Evolutionary conservation across 2,113 vertebrate species (phyloP).

Genomic region (Centropristis striata): DNA sequence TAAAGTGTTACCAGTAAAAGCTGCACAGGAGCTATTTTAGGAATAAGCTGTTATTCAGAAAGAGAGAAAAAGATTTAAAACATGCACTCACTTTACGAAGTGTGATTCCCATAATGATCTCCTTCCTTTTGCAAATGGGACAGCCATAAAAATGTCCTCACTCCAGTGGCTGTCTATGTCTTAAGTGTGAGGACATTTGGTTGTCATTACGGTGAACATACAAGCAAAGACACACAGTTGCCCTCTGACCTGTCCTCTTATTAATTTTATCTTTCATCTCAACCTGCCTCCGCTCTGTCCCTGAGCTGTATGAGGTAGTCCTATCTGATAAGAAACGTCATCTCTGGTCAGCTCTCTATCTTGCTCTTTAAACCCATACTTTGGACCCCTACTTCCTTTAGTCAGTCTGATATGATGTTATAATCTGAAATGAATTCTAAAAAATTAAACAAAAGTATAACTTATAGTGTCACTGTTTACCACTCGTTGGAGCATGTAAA

Average conservation of each 20-base stretch:
- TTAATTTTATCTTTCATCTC: conserved; percentile 24
- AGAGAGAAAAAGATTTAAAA: neutral
- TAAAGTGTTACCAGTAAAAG: conserved; percentile 19
- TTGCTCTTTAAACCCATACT: neutral
- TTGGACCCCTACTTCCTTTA: neutral
- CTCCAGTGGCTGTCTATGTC: neutral
- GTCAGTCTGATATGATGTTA: neutral
- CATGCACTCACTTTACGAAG: neutral
- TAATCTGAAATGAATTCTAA: neutral
- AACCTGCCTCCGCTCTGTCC: neutral
- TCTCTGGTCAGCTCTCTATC: neutral
- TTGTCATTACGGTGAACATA: neutral
- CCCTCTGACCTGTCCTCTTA: conserved; percentile 4
- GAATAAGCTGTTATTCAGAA: conserved; percentile 12
- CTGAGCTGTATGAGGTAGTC: neutral
- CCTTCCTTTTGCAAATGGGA: neutral
- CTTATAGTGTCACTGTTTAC: neutral
- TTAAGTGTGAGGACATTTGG: neutral
- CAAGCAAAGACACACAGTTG: neutral
- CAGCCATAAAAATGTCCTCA: neutral
- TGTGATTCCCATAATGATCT: neutral
- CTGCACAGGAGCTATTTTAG: conserved; percentile 11
- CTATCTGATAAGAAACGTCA: neutral
- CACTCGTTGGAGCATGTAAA: neutral
- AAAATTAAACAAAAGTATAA: too few relatives aligned